Base-by-base conservation (phyloP, 2,888 invertebrate species). In the Strigamia transsilvanica region DNA sequence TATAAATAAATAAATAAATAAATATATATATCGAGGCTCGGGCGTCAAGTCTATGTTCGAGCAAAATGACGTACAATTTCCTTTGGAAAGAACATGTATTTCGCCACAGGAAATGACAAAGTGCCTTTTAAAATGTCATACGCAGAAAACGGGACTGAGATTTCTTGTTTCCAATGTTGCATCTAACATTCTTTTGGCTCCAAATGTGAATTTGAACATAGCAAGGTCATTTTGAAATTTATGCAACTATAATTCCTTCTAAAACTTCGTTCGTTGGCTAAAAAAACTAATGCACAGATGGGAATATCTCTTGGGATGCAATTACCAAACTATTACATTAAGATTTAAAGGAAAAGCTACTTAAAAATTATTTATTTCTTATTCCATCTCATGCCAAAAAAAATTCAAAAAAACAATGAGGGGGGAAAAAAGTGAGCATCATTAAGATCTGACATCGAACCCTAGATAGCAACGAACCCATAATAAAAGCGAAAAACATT, bases 71-170 rank as follows among this genome's bases (percentile, higher is more conserved):
- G 56, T 56, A 56, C 56, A 56, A 56, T 56, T 56, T 56, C 56
- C 56, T 56, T 56, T 56, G 56, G 4, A 56, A 56, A 56, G 56
- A 56, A 56, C 56, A 56, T 56, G 21, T 56, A 56, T 56, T 56
- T 56, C 56, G 56, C 56, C 56, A 56, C 56, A 56, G 56, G 56
- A 56, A 56, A 56, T 56, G 56, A 56, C 56, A 56, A 56, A 56
- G 56, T 56, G 56, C 56, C 18, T 56, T 56, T 56, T 56, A 56
- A 56, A 56, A 56, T 56, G 56, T 56, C 56, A 56, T 56, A 15
- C 56, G 56, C 56, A 56, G 56, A 56, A 56, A 56, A 56, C 56
- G 56, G 21, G 56, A 18, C 56, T 56, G 56, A 56, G 56, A 56
- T 56, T 56, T 56, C 56, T 56, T 56, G 56, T 56, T 56, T 56